Conservation (phyloP, 37 sponge, comb jelly and placozoan genomes). For the Beroe ovata region DNA sequence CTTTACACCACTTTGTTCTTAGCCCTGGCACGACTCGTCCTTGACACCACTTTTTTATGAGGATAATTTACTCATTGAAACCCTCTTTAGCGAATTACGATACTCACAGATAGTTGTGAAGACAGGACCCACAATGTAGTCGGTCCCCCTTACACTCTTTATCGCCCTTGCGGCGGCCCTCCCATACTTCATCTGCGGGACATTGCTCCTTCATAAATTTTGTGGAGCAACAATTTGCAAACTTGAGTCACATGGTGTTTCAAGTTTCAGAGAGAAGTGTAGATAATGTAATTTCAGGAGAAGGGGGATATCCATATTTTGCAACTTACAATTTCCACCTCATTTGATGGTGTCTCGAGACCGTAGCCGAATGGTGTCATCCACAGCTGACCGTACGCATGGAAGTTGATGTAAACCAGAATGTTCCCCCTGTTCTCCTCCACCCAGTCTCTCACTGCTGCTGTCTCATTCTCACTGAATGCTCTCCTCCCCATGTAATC, state of each 20-base stretch:
- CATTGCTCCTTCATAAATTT: not conserved
- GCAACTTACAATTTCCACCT: constrained; percentile 26
- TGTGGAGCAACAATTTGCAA: not conserved
- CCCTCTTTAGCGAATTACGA: no score
- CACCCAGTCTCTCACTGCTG: not conserved
- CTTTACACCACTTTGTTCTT: no score
- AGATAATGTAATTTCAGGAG: no score
- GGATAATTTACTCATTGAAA: no score
- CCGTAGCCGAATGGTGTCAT: constrained; percentile 61
- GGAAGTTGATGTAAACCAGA: constrained; percentile 34
- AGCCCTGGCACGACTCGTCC: no score
- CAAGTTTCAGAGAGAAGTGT: no score
- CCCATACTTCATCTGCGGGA: not conserved
- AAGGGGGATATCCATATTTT: no score
- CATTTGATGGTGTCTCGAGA: constrained; percentile 10
- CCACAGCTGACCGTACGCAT: constrained; percentile 63
- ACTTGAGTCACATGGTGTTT: not conserved
- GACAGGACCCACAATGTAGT: constrained; percentile 12
- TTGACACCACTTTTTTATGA: no score
- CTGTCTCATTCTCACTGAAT: constrained; percentile 44
- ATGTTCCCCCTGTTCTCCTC: not conserved
- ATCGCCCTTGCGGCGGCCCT: not conserved
- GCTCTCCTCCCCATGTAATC: not conserved
- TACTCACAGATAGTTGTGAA: constrained; percentile 65
- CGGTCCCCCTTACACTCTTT: not conserved